These are phyloP conservation scores for Zhengitettix transpicula DNA, from an alignment of 2,888 invertebrate genomes.

Conservation along the genomic window DNA sequence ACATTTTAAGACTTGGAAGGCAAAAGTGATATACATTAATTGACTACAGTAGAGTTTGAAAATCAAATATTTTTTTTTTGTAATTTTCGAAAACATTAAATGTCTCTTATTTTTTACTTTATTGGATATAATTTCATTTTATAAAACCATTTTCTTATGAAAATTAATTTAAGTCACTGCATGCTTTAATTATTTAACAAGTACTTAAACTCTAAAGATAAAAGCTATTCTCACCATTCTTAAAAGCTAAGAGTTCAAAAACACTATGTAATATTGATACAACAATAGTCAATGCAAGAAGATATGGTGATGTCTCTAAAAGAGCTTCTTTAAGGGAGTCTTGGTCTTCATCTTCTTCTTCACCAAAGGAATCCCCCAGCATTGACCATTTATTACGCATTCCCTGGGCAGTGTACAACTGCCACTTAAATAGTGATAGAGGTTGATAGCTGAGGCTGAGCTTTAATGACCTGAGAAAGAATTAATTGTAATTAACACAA, in stretches of 20 bases:
- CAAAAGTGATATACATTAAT: too few species aligned
- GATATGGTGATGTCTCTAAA: conserved; percentile 90
- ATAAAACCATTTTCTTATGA: too few species aligned
- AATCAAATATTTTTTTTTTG: too few species aligned
- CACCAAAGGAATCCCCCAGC: conserved; percentile 48
- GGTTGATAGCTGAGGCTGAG: conserved; percentile 71
- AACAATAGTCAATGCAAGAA: conserved; percentile 76
- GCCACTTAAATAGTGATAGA: conserved; percentile 92
- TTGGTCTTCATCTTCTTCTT: conserved; percentile 75
- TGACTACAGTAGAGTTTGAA: too few species aligned
- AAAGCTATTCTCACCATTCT: conserved; percentile 54
- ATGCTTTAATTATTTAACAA: not conserved
- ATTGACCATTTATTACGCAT: conserved; percentile 75
- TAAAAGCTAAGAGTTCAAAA: conserved; percentile 96
- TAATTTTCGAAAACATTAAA: too few species aligned
- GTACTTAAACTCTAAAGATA: not conserved
- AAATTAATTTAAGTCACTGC: too few species aligned
- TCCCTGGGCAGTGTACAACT: conserved; percentile 90
- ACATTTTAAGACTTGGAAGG: too few species aligned
- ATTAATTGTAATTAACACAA: conserved; percentile 1
- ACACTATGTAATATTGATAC: conserved; percentile 92
- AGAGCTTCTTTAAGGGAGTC: conserved; percentile 86
- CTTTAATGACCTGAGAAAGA: conserved; percentile 28
- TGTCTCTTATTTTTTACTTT: too few species aligned
- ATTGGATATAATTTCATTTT: too few species aligned